Evolutionary conservation across 2,797 vertebrate species (phyloP), one percentile per base, ranked within the genome.

Genomic region (Phoxinus dragarum): DNA sequence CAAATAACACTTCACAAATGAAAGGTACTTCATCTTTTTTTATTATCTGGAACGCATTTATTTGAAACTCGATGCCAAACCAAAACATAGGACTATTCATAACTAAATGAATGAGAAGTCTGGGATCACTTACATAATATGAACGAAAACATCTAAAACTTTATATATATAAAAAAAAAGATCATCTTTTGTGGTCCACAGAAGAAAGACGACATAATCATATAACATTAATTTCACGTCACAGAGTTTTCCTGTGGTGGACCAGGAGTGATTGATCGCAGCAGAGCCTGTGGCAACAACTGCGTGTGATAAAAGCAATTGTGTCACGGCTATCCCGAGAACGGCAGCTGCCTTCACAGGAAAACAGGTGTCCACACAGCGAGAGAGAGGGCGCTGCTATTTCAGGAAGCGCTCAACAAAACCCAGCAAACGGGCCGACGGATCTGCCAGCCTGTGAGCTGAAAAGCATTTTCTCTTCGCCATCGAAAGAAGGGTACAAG

Each of bases 361-460:
- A 81, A 56, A 88, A 85, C 86, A 89, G 86, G 83, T 85, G 86
- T 52, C 67, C 56, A 42, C 79, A 76, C 80, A 82, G 80, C 66
- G 7, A 87, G 80, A 75, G 44, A 87, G 80, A 80, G 44, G 61
- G 67, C 27, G 19, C 23, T 17, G 77, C 84, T 88, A 88, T 88
- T 86, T 83, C 84, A 85, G 76, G 77, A 68, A 21, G 75, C 23
- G 10, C 66, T n/a, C 44, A n/a, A n/a, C 59, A 0, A 71, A 61
- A 67, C 23, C 59, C 12, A 61, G 6, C 1, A 71, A 31, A 78
- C 11, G 4, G 56, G 31, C 31, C 5, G 16, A 66, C 12, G 6
- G 59, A 59, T 38, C 9, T 1, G 44, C 5, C 54, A 36, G 72
- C 61, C 61, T 52, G 72, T 8, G 54, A 10, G 56, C 34, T 8